Conservation (phyloP, 2,888 invertebrate species). For the Conus canariensis region DNA sequence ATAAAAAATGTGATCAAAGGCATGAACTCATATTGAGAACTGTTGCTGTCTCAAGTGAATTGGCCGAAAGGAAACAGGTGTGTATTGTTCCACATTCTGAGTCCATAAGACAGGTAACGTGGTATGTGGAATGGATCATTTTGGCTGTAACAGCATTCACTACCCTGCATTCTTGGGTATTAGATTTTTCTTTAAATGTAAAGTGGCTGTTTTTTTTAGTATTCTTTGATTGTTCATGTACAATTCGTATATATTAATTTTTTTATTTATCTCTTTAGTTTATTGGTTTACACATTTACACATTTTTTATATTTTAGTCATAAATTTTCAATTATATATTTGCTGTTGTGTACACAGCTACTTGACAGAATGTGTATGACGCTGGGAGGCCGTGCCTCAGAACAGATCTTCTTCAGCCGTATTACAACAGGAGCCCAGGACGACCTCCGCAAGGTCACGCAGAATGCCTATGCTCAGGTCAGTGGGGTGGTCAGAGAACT, state of each 20-base stretch:
- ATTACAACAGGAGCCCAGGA: conserved; percentile 99
- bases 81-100: no score
- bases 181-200: not conserved
- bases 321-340: no score
- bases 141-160: no score
- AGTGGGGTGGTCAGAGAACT: not conserved
- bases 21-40: no score
- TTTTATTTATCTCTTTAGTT: no score
- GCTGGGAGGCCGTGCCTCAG: conserved; percentile 97
- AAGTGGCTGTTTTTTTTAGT: not conserved
- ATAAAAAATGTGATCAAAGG: no score
- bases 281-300: no score
- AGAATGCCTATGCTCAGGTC: conserved; percentile 97
- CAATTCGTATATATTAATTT: no score
- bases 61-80: no score
- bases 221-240: no score
- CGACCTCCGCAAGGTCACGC: conserved; percentile 98
- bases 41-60: no score
- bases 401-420: conserved; percentile 96
- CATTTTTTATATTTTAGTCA: not conserved
- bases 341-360: conserved; percentile 78
- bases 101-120: not conserved
- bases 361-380: conserved; percentile 99
- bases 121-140: not conserved
- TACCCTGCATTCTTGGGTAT: no score